Percentiles rank a stretch among this genome's conserved stretches.
Evolutionary conservation across 2,797 vertebrate species (phyloP).

Genomic region (Scolopax bukidnonensis): DNA sequence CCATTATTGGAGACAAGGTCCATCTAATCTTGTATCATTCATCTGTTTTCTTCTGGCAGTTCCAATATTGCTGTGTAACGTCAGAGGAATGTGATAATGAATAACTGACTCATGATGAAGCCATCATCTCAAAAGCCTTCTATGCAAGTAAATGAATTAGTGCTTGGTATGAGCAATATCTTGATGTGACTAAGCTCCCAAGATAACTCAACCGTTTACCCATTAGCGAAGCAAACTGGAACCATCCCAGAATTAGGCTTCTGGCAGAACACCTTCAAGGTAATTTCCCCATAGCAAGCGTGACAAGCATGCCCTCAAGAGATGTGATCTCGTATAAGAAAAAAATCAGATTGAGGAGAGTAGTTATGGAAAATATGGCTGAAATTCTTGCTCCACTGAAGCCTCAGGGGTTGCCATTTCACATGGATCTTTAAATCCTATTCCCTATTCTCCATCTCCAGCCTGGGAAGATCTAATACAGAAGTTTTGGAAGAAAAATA

Average conservation of each 20-base stretch:
- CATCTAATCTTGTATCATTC: slow-evolving; percentile 26
- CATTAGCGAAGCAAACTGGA: slow-evolving; percentile 36
- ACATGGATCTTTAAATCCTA: neutral
- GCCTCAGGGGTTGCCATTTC: neutral
- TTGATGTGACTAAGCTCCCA: slow-evolving; percentile 60
- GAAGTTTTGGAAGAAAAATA: neutral
- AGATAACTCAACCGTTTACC: slow-evolving; percentile 30
- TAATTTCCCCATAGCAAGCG: neutral
- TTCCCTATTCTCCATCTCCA: neutral
- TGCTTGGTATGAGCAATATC: slow-evolving; percentile 21
- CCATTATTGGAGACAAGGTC: slow-evolving; percentile 30
- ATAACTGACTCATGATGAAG: slow-evolving; percentile 64
- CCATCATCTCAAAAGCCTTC: slow-evolving; percentile 60
- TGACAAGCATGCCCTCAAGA: neutral
- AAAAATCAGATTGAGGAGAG: neutral
- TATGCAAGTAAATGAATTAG: slow-evolving; percentile 54
- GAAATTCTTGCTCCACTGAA: neutral
- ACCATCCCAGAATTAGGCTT: neutral
- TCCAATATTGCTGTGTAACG: slow-evolving; percentile 35
- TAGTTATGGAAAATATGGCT: neutral
- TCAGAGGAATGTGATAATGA: slow-evolving; percentile 56
- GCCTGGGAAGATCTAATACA: neutral
- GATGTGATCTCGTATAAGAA: neutral
- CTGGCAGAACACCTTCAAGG: slow-evolving; percentile 38
- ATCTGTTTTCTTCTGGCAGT: slow-evolving; percentile 30